Evolutionary conservation across 2,113 vertebrate species (phyloP), one percentile per base, ranked within the genome.

Genomic region (Galeopterus variegatus): DNA sequence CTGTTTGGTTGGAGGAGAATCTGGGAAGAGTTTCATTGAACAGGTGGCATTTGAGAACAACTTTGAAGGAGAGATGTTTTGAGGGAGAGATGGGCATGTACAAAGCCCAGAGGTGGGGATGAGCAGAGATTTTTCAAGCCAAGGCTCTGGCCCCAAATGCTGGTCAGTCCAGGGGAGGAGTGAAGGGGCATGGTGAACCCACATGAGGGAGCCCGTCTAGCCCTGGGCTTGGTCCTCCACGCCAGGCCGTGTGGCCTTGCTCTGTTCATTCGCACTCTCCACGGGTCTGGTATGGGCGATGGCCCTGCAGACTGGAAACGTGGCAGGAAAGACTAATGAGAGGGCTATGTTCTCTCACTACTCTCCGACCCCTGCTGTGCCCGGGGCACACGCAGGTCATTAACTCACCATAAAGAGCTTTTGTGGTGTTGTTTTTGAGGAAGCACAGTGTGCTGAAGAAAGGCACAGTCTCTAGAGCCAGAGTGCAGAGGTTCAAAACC

Each of bases 331-430:
- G 80, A 17, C 45, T 1, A 4, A 24, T 10, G 45, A 2, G 14
- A 26, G 1, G 23, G 5, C 50, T 19, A 50, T 0, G 15, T 0
- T 10, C 3, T 2, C 36, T 41, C 41, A 41, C 41, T 41, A 41
- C 41, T 41, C 41, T 64, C 10, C 4, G 4, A 0, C 6, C 58
- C 52, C 64, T 33, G 58, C 81, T 1, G 0, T 12, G 31, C 48
- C 5, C 0, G 1, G 6, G 4, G 28, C 54, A 33, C 18, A 33
- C 2, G 9, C 21, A 0, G 69, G 67, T 17, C 76, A 6, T 17
- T 3, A 36, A 14, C 45, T 18, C 58, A 18, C 23, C 52, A 1
- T 1, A 6, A 65, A 8, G 62, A 69, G 24, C 19, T 56, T 65
- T 48, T 5, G 11, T 45, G 31, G 8, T 17, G 14, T 12, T 9